Conservation (phyloP, 2,113 vertebrate genomes). For the Aspiorhynchus laticeps region DNA sequence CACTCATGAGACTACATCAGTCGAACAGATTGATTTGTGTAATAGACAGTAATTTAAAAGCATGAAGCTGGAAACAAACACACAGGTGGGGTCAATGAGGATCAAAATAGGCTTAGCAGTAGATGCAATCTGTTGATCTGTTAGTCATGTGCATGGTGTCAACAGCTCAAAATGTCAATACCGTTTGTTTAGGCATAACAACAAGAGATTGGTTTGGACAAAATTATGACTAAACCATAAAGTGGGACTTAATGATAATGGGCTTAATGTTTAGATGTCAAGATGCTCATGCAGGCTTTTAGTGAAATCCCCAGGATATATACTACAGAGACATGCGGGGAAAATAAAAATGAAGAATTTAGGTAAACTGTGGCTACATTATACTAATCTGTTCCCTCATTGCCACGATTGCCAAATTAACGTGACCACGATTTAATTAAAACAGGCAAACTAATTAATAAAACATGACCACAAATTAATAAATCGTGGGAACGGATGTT, state of each 20-base stretch:
- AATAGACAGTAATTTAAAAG: not conserved
- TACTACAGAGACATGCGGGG: no score
- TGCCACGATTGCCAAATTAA: not conserved
- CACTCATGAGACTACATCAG: not conserved
- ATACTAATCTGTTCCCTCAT: not conserved
- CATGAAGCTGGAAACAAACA: not conserved
- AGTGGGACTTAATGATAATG: not conserved
- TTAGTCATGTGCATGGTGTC: slow-evolving; percentile 39
- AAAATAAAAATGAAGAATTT: not conserved
- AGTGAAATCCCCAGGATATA: not conserved
- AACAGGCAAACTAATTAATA: not conserved
- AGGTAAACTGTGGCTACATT: not conserved
- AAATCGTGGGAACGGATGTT: not conserved
- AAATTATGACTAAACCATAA: not conserved
- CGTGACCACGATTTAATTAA: not conserved
- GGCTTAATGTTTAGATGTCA: not conserved
- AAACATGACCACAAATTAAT: not conserved
- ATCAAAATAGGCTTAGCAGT: slow-evolving; percentile 12
- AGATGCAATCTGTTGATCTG: slow-evolving; percentile 55
- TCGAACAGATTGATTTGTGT: not conserved
- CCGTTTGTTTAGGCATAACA: not conserved
- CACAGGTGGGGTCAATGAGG: not conserved
- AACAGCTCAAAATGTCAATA: not conserved
- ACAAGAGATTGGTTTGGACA: not conserved
- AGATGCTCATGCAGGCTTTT: not conserved